These are phyloP conservation scores for Enteromius fasciolatus DNA, from an alignment of 2,797 vertebrate species.

Conservation along the genomic window DNA sequence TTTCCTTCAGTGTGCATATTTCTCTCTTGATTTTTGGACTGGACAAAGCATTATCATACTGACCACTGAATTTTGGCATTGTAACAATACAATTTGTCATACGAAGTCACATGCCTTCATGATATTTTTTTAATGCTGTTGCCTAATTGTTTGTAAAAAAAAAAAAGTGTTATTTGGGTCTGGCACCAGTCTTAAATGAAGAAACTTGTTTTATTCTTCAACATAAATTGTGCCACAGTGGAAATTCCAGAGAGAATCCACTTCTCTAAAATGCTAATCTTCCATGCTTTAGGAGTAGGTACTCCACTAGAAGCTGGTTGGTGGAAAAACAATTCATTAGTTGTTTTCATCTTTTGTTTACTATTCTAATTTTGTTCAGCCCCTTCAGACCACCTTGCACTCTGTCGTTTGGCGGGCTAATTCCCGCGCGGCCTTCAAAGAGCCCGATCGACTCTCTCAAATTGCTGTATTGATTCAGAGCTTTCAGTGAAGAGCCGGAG, in stretches of 20 bases:
- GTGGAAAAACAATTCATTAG: background rate
- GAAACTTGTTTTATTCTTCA: background rate
- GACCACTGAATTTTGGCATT: background rate
- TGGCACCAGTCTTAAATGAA: background rate
- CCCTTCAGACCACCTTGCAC: background rate
- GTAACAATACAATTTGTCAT: background rate
- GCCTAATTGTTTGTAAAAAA: conserved; percentile 1
- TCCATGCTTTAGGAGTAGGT: background rate
- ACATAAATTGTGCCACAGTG: background rate
- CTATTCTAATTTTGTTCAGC: background rate
- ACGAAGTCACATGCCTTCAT: background rate
- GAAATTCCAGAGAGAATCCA: background rate
- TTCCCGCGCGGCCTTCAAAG: conserved; percentile 11
- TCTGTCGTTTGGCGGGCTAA: background rate
- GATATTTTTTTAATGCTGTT: background rate
- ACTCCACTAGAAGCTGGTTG: background rate
- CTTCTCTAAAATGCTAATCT: background rate
- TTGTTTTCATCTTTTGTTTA: conserved; percentile 7
- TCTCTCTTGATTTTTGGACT: background rate
- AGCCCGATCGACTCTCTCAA: conserved; percentile 16
- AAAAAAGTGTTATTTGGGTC: background rate
- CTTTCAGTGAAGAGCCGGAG: conserved; percentile 37
- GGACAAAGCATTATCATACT: background rate
- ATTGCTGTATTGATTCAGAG: conserved; percentile 56
- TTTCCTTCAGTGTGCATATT: background rate